Evolutionary conservation across 2,888 invertebrate species (phyloP), one percentile per base, ranked within the genome.

Genomic region (Cerastoderma edule): DNA sequence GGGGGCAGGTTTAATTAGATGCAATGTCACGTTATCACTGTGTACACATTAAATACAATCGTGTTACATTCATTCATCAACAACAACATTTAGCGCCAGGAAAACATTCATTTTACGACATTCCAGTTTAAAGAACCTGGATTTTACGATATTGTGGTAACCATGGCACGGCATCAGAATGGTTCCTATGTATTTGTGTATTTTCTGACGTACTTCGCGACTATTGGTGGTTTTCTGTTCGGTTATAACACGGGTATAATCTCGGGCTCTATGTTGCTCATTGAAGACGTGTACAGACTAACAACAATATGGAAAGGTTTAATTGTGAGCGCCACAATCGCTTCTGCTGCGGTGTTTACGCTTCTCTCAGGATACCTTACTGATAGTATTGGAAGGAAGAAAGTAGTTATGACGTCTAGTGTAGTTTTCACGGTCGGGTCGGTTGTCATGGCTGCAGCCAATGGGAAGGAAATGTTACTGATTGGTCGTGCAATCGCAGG

Each of bases 221-320:
- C 90, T 8, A 89, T 92, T 27, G 94, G 94, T 5, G 94, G 94
- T 1, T 93, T 94, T 69, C 88, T 94, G 16, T 94, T 94, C 87
- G 94, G 94, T 27, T 89, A 89, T 73, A 89, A 90, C 56, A 86
- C 88, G 0, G 94, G 94, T 8, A 94, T 94, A 35, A 93, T 94
- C 10, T 94, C 94, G 0, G 94, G 94, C 4, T 93, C 94, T 2
- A 92, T 94, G 91, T 85, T 94, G 33, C 80, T 91, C 27, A 87
- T 90, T 68, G 89, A 91, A 72, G 90, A 92, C 35, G 87, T 92
- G 53, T 94, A 93, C 78, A 60, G 89, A 2, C 87, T 94, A 54
- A 87, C 80, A 60, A 90, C 89, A 24, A 81, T 92, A 27, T 94
- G 93, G 94, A 93, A 94, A 78, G 94, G 94, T 80, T 75, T 92